A percentile compares a stretch with the other conserved stretches of the same genome.
Evolutionary conservation across 2,113 vertebrate species (phyloP).

Genomic region (Polypterus senegalus): DNA sequence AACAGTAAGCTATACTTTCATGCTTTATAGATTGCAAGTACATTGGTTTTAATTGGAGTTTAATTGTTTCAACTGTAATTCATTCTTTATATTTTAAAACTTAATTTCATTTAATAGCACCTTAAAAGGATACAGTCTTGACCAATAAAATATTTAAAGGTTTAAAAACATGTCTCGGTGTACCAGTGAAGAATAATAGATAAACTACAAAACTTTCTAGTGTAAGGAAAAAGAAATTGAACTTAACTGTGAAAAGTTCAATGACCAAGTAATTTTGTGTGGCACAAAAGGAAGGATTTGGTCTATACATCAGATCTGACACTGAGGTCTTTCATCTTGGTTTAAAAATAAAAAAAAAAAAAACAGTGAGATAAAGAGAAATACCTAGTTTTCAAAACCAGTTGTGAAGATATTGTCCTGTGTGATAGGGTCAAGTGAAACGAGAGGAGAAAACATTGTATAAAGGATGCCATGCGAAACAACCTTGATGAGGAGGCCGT

Average conservation of each 20-base stretch:
- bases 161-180: no score
- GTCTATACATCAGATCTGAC: neutral
- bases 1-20: no score
- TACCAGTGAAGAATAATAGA: no score
- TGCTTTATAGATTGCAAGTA: no score
- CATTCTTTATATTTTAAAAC: no score
- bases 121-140: no score
- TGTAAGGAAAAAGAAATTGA: neutral
- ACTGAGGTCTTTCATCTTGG: neutral
- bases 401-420: neutral
- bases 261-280: conserved; percentile 2
- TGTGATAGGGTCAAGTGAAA: neutral
- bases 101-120: no score
- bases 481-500: conserved; percentile 4
- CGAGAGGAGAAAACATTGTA: neutral
- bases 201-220: no score
- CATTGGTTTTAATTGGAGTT: no score
- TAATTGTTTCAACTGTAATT: no score
- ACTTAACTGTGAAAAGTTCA: neutral
- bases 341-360: neutral
- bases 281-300: conserved; percentile 1
- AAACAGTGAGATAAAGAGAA: neutral
- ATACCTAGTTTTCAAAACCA: neutral
- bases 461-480: conserved; percentile 3
- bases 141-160: no score